Evolutionary conservation across 2,888 invertebrate genomes (phyloP).

Genomic region (Monochamus alternatus): DNA sequence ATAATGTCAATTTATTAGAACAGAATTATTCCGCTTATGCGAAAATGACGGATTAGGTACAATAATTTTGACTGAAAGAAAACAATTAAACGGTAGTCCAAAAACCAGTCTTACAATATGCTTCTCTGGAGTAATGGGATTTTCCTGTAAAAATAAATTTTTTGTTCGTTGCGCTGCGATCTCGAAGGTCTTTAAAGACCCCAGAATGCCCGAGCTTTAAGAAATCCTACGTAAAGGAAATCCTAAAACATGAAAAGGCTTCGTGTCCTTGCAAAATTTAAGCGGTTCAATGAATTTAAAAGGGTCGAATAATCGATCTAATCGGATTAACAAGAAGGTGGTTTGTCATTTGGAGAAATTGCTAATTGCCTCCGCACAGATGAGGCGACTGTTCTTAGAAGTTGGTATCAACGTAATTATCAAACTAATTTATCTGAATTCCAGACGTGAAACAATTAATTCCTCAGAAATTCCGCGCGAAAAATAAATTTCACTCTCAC

Average conservation of each 20-base stretch:
- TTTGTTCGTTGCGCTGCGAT: too few relatives aligned
- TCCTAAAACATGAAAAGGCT: conserved; percentile 11
- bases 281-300: conserved; percentile 22
- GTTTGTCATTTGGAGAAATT: conserved; percentile 27
- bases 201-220: background rate
- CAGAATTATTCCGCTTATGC: too few relatives aligned
- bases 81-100: too few relatives aligned
- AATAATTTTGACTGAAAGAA: too few relatives aligned
- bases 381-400: conserved; percentile 19
- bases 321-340: conserved; percentile 22
- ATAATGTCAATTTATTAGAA: too few relatives aligned
- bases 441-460: conserved; percentile 6
- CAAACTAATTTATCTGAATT: conserved; percentile 11
- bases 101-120: too few relatives aligned
- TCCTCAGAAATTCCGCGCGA: background rate
- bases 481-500: background rate
- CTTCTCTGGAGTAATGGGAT: too few relatives aligned
- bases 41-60: too few relatives aligned
- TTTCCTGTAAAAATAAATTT: too few relatives aligned
- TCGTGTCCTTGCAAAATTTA: conserved; percentile 20
- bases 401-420: conserved; percentile 6
- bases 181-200: background rate
- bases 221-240: conserved; percentile 10
- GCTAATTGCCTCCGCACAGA: conserved; percentile 16
- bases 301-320: conserved; percentile 25